Conservation (phyloP, 1,140 invertebrate species). For the Listronotus bonariensis region DNA sequence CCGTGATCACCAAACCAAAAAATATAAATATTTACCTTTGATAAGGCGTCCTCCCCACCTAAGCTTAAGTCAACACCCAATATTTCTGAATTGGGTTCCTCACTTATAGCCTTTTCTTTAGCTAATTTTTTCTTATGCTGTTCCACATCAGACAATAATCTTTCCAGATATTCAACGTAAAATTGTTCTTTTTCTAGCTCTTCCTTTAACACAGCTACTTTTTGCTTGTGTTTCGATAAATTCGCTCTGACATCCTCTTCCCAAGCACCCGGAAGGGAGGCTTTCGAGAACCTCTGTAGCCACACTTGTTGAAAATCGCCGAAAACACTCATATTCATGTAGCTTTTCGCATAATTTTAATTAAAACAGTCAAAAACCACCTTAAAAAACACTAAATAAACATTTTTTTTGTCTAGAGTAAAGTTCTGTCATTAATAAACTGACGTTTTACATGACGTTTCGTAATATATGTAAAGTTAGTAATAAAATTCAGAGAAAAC, state of each 20-base stretch:
- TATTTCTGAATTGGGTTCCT: constrained; percentile 39
- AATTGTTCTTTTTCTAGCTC: constrained; percentile 88
- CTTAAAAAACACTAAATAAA: constrained; percentile 3
- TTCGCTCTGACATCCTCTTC: constrained; percentile 88
- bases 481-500: too few species aligned
- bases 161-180: constrained; percentile 87
- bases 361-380: background rate
- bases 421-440: constrained; percentile 5
- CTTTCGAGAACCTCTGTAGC: constrained; percentile 85
- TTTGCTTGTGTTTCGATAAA: constrained; percentile 83
- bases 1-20: constrained; percentile 12
- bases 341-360: constrained; percentile 29
- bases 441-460: constrained; percentile 10
- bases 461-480: too few species aligned
- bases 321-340: constrained; percentile 77
- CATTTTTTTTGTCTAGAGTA: constrained; percentile 9
- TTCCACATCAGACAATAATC: constrained; percentile 79
- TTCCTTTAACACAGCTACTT: constrained; percentile 76
- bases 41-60: constrained; percentile 47
- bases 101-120: constrained; percentile 43
- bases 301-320: constrained; percentile 87
- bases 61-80: constrained; percentile 44
- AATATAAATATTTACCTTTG: constrained; percentile 52
- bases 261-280: constrained; percentile 85
- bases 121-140: constrained; percentile 64